Evolutionary conservation across 2,888 invertebrate species (phyloP).

Genomic region (Melanostoma mellinum): DNA sequence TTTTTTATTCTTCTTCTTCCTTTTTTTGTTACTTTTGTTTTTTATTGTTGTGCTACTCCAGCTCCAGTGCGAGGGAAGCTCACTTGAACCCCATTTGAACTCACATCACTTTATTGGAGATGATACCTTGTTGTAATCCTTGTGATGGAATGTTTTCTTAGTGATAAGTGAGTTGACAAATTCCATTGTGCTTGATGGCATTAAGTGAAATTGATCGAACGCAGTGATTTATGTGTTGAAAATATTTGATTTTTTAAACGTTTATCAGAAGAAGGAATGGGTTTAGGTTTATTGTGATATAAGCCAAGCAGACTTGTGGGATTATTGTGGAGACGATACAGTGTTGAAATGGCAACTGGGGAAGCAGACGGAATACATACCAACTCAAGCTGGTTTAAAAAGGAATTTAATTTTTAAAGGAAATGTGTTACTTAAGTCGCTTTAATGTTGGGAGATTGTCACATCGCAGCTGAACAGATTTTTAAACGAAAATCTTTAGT

Average conservation of each 20-base stretch:
- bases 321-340: neutral
- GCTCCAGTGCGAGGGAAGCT: slow-evolving; percentile 15
- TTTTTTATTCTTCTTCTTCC: neutral
- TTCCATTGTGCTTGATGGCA: slow-evolving; percentile 43
- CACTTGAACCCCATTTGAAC: slow-evolving; percentile 35
- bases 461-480: too few species aligned
- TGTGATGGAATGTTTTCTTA: slow-evolving; percentile 25
- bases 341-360: neutral
- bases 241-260: slow-evolving; percentile 40
- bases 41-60: slow-evolving; percentile 12
- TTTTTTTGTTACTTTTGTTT: neutral
- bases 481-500: too few species aligned
- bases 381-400: too few species aligned
- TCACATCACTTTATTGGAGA: slow-evolving; percentile 21
- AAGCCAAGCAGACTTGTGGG: neutral
- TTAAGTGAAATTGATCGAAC: slow-evolving; percentile 38
- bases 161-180: slow-evolving; percentile 54
- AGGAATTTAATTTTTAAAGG: too few species aligned
- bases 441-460: too few species aligned
- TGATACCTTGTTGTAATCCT: slow-evolving; percentile 33
- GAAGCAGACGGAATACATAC: too few species aligned
- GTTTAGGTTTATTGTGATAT: neutral
- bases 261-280: neutral
- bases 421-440: too few species aligned
- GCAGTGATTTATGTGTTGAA: slow-evolving; percentile 30